Evolutionary conservation across 1,140 invertebrate genomes (phyloP).

Genomic region (Pemphigus obesinymphae): DNA sequence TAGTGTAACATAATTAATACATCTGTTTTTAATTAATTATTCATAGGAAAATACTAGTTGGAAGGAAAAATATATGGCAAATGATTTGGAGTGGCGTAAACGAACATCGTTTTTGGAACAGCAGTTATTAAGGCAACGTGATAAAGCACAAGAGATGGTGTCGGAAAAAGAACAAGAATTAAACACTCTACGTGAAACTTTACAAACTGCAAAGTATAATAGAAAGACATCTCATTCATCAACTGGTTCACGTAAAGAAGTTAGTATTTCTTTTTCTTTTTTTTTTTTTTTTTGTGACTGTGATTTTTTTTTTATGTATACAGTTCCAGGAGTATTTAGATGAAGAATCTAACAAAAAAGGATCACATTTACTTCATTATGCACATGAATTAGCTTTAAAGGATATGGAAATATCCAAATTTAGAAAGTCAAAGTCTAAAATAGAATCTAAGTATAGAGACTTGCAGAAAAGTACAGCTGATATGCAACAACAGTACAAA

Average conservation of each 20-base stretch:
- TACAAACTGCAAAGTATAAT: conserved; percentile 23
- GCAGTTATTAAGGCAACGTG: conserved; percentile 70
- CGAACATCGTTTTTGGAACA: conserved; percentile 63
- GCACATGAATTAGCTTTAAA: conserved; percentile 75
- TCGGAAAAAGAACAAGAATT: conserved; percentile 79
- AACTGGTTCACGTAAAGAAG: conserved; percentile 31
- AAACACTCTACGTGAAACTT: conserved; percentile 55
- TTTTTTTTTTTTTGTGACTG: background rate
- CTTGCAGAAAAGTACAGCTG: conserved; percentile 57
- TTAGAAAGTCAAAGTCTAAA: conserved; percentile 67
- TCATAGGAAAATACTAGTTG: conserved; percentile 57
- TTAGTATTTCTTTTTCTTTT: background rate
- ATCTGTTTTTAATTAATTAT: background rate
- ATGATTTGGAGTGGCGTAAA: conserved; percentile 58
- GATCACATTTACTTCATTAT: conserved; percentile 74
- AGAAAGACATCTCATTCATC: conserved; percentile 30
- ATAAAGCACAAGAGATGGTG: conserved; percentile 68
- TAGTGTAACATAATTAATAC: background rate
- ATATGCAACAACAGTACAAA: conserved; percentile 57
- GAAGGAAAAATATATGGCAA: conserved; percentile 56
- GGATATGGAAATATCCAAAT: conserved; percentile 70
- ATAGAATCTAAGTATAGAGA: conserved; percentile 66
- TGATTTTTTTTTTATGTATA: background rate
- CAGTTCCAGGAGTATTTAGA: conserved; percentile 25
- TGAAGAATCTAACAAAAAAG: conserved; percentile 47